These are phyloP conservation scores for Opisthograptis luteolata DNA, from an alignment of 2,888 invertebrate genomes.

Conservation along the genomic window DNA sequence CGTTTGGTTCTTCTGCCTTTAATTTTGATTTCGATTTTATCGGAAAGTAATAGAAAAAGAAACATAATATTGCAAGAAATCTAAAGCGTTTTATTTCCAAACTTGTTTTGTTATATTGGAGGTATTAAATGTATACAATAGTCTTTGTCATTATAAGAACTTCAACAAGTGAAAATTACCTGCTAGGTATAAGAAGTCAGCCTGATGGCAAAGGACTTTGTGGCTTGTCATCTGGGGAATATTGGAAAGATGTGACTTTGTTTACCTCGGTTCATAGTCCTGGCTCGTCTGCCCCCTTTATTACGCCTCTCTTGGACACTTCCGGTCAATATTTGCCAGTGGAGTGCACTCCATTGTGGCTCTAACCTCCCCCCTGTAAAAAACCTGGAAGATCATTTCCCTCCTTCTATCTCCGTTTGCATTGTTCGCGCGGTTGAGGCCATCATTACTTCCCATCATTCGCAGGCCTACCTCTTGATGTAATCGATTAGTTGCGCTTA, in stretches of 20 bases:
- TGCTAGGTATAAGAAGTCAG: not conserved
- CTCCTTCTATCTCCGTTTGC: conserved; percentile 18
- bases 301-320: conserved; percentile 45
- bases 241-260: conserved; percentile 49
- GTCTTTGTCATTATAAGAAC: not conserved
- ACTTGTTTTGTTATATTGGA: not conserved
- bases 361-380: conserved; percentile 36
- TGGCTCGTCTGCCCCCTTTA: conserved; percentile 45
- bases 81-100: not conserved
- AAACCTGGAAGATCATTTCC: conserved; percentile 34
- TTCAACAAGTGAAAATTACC: not conserved
- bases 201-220: conserved; percentile 21
- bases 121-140: no score
- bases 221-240: conserved; percentile 25
- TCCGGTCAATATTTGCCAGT: conserved; percentile 49
- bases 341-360: conserved; percentile 39
- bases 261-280: conserved; percentile 44
- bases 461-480: conserved; percentile 33
- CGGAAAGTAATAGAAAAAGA: no score
- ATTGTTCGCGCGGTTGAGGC: conserved; percentile 33
- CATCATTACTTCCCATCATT: conserved; percentile 29
- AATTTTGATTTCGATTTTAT: no score
- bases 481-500: conserved; percentile 42
- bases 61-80: no score
- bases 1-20: no score